Conservation (phyloP, 2,888 invertebrate genomes). For the Polyommatus icarus region DNA sequence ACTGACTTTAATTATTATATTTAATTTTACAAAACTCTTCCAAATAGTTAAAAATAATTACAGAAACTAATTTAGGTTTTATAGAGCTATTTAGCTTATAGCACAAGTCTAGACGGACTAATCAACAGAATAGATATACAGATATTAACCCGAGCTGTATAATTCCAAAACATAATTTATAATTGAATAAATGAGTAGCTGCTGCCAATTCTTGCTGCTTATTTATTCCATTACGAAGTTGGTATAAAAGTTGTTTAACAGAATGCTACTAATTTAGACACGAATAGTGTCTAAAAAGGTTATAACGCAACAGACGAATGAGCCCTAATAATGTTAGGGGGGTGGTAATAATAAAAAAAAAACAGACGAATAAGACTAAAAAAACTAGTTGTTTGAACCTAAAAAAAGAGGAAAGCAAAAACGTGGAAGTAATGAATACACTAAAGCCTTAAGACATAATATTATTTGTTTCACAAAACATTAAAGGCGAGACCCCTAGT, state of each 20-base stretch:
- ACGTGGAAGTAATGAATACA: background rate
- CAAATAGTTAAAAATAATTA: background rate
- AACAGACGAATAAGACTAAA: too few relatives aligned
- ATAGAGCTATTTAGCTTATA: slow-evolving; percentile 11
- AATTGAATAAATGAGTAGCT: background rate
- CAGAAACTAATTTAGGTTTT: slow-evolving; percentile 31
- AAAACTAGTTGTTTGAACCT: too few relatives aligned
- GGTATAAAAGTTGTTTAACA: slow-evolving; percentile 1
- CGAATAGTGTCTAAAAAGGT: background rate
- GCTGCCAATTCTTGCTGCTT: background rate
- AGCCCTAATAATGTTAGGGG: too few relatives aligned
- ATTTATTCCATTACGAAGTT: slow-evolving; percentile 12
- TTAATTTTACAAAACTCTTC: background rate
- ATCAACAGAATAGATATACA: slow-evolving; percentile 15
- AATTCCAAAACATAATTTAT: slow-evolving; percentile 8
- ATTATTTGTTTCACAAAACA: too few relatives aligned
- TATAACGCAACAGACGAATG: background rate
- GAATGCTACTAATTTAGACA: slow-evolving; percentile 4
- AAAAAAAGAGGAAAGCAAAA: background rate
- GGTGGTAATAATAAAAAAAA: too few relatives aligned
- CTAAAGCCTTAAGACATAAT: too few relatives aligned
- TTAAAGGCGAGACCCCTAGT: too few relatives aligned
- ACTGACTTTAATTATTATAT: background rate
- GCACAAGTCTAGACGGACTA: slow-evolving; percentile 15
- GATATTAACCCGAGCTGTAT: background rate